Evolutionary conservation across 2,797 vertebrate genomes (phyloP).

Genomic region (Galaxias olidus): DNA sequence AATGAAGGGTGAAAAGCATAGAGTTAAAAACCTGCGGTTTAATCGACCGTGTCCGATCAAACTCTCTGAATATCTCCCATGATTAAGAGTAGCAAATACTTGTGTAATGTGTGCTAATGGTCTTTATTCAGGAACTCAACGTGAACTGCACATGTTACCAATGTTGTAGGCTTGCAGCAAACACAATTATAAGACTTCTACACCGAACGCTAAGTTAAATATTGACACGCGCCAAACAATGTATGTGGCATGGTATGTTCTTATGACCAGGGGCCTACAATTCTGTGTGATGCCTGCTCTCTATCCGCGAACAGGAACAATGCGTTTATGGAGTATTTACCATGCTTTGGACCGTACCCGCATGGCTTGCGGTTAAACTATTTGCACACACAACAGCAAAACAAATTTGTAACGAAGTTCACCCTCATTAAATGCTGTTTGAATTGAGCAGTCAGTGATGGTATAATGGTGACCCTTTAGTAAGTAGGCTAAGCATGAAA

Average conservation of each 20-base stretch:
- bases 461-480: constrained; percentile 47
- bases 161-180: too few species aligned
- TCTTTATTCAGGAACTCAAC: too few species aligned
- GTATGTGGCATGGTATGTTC: too few species aligned
- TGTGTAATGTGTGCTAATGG: neutral
- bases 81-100: constrained; percentile 59
- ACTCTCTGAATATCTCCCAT: constrained; percentile 49
- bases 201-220: too few species aligned
- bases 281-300: too few species aligned
- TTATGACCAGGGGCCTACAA: too few species aligned
- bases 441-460: constrained; percentile 31
- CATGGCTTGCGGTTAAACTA: constrained; percentile 38
- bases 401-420: constrained; percentile 39
- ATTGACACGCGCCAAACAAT: too few species aligned
- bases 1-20: constrained; percentile 63
- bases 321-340: too few species aligned
- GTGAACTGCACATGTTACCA: too few species aligned
- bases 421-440: constrained; percentile 61
- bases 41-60: constrained; percentile 50
- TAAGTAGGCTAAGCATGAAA: constrained; percentile 49
- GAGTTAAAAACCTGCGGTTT: constrained; percentile 54
- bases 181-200: too few species aligned
- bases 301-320: too few species aligned
- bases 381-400: constrained; percentile 44
- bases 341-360: too few species aligned